A percentile compares a stretch with the other conserved stretches of the same genome.
phyloP scores from a whole-genome alignment of 2,113 vertebrate species.

The Cyprinodon variegatus region DNA sequence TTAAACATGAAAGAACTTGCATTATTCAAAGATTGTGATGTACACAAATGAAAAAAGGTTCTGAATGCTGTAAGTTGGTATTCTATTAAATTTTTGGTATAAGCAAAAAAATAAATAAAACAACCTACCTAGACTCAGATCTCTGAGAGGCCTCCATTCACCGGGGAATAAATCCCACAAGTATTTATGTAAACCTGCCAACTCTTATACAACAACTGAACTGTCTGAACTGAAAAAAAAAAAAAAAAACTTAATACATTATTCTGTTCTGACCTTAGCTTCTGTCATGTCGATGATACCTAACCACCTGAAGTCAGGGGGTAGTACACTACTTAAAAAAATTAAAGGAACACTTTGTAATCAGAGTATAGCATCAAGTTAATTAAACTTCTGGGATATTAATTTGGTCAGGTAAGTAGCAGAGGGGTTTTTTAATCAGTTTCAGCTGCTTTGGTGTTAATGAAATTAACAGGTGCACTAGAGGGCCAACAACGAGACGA shows the following conservation, averaged over 20 bases:
- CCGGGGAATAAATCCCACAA: slow-evolving; percentile 44
- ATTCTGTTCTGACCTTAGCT: slow-evolving; percentile 38
- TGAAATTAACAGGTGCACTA: no score
- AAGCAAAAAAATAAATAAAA: slow-evolving; percentile 18
- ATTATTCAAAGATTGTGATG: background rate
- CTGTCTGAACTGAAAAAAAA: slow-evolving; percentile 7
- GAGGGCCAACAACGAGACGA: no score
- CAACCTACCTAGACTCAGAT: slow-evolving; percentile 61
- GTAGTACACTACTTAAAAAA: no score
- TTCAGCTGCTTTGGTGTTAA: no score
- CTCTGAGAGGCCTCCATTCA: slow-evolving; percentile 52
- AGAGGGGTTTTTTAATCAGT: no score
- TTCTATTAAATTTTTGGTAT: background rate
- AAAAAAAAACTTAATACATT: slow-evolving; percentile 21
- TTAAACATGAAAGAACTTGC: slow-evolving; percentile 9
- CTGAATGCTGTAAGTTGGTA: background rate
- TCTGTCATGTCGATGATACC: slow-evolving; percentile 13
- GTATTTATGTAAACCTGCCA: slow-evolving; percentile 65
- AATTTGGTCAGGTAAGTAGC: no score
- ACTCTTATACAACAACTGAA: slow-evolving; percentile 64
- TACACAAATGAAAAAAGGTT: background rate
- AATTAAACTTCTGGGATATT: no score
- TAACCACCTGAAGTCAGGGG: background rate
- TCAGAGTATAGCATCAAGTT: no score
- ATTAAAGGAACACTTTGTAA: no score